phyloP scores from a whole-genome alignment of 2,888 invertebrate species.

The Muschampia plurimacula region DNA sequence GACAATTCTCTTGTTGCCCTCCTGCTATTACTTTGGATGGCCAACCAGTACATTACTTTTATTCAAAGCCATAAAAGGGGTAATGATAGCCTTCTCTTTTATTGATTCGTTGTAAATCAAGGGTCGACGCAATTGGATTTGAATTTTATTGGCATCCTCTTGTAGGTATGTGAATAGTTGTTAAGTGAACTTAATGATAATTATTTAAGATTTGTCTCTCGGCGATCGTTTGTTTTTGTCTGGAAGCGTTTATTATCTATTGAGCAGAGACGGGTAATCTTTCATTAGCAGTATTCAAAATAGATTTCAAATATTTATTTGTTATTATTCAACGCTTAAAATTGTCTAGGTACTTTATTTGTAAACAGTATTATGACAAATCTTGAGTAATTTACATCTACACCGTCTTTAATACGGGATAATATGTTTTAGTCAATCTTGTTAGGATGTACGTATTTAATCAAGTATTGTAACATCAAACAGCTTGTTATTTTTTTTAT shows the following conservation, averaged over 20 bases:
- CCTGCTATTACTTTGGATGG: constrained; percentile 63
- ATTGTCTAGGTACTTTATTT: background rate
- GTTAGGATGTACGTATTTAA: no score
- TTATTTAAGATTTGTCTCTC: constrained; percentile 51
- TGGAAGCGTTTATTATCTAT: constrained; percentile 37
- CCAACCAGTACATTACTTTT: constrained; percentile 77
- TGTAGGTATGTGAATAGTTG: constrained; percentile 70
- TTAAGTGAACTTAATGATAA: constrained; percentile 71
- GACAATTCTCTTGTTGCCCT: constrained; percentile 45
- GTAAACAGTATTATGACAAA: background rate
- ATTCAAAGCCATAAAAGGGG: constrained; percentile 80
- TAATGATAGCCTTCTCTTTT: constrained; percentile 82
- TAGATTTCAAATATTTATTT: background rate
- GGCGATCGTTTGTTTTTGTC: constrained; percentile 42
- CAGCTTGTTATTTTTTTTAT: no score
- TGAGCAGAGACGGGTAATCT: constrained; percentile 29
- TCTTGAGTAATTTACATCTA: background rate
- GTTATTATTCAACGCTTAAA: background rate
- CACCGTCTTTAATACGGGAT: background rate
- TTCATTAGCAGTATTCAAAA: constrained; percentile 27
- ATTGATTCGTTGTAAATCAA: constrained; percentile 84
- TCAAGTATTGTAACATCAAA: no score
- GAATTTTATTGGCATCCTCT: constrained; percentile 78
- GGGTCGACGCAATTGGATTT: constrained; percentile 80
- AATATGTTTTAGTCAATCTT: no score